These are phyloP conservation scores for Tuta absoluta DNA, from an alignment of 2,888 invertebrate genomes.

Conservation along the genomic window DNA sequence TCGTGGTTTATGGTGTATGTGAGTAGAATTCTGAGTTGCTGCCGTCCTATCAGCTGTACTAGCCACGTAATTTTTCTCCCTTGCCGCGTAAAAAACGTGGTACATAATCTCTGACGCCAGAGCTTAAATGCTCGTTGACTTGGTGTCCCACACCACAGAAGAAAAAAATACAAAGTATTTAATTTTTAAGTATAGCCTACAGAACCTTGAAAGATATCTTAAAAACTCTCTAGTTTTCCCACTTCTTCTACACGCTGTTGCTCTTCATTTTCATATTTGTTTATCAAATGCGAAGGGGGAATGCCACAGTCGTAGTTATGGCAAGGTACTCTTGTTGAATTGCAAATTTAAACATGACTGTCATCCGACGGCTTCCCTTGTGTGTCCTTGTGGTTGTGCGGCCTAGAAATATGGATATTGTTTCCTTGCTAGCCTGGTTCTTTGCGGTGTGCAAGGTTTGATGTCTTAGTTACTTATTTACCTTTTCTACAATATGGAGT, in stretches of 20 bases:
- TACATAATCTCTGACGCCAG: no score
- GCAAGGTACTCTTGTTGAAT: constrained; percentile 44
- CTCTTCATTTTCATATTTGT: constrained; percentile 49
- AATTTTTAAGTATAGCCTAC: background rate
- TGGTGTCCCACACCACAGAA: no score
- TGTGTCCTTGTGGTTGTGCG: constrained; percentile 31
- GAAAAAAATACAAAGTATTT: no score
- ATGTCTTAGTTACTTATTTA: no score
- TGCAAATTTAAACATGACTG: constrained; percentile 66
- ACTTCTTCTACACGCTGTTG: constrained; percentile 6
- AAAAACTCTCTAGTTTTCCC: background rate
- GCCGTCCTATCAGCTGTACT: no score
- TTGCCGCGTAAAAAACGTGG: no score
- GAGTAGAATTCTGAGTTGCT: no score
- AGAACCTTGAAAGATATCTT: background rate
- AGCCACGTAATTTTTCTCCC: no score
- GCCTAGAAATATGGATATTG: constrained; percentile 30
- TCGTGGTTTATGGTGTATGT: no score
- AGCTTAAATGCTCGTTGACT: no score
- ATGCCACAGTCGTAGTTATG: constrained; percentile 48
- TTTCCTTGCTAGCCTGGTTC: background rate
- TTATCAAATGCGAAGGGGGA: constrained; percentile 48
- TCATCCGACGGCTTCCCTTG: constrained; percentile 30
- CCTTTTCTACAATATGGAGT: no score
- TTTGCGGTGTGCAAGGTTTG: no score